Conservation (phyloP, 2,888 invertebrate species). For the Trachelus stipa region DNA sequence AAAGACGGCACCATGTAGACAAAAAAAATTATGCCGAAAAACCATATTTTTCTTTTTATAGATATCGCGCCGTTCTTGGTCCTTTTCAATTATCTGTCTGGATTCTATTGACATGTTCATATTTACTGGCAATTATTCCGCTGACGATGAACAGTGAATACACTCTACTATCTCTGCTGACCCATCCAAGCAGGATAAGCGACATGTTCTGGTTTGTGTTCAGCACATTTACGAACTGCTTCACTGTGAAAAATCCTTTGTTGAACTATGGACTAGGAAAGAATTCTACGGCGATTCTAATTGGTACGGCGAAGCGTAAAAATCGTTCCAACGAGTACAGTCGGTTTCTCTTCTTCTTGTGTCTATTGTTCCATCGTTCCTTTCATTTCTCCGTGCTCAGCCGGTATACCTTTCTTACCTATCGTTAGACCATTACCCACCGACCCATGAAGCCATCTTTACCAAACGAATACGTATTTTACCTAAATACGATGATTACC, state of each 20-base stretch:
- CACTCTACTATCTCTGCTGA: constrained; percentile 75
- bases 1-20: constrained; percentile 13
- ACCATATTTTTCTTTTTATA: constrained; percentile 49
- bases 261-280: constrained; percentile 77
- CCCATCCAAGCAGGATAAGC: constrained; percentile 79
- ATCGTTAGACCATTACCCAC: background rate
- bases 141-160: constrained; percentile 78
- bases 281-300: constrained; percentile 77
- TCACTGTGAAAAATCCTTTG: constrained; percentile 68
- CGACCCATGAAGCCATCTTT: background rate
- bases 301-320: constrained; percentile 69
- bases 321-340: background rate
- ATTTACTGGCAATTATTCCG: constrained; percentile 80
- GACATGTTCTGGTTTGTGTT: constrained; percentile 92
- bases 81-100: constrained; percentile 87
- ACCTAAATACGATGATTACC: background rate
- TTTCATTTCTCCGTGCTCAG: background rate
- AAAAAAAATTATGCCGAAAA: background rate
- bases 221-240: constrained; percentile 86
- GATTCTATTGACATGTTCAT: constrained; percentile 78
- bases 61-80: constrained; percentile 85
- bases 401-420: background rate
- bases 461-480: background rate
- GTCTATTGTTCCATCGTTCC: background rate
- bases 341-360: background rate